These are phyloP conservation scores for Nilaparvata lugens DNA, from an alignment of 1,140 invertebrate genomes.

Conservation along the genomic window DNA sequence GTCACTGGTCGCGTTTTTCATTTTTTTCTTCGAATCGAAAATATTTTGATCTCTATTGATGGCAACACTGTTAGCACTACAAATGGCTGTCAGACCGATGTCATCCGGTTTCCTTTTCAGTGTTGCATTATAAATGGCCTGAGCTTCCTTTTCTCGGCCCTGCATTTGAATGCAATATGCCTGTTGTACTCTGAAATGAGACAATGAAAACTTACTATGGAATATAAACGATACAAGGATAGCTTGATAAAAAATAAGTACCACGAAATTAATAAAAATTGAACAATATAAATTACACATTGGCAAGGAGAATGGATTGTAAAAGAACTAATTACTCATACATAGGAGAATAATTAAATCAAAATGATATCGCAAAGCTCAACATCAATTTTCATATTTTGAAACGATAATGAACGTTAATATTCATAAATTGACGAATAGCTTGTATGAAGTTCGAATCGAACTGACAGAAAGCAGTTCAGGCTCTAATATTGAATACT, in stretches of 20 bases:
- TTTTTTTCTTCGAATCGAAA: conserved; percentile 94
- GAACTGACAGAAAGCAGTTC: too few relatives aligned
- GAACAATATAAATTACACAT: background rate
- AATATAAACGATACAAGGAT: background rate
- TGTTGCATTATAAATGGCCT: conserved; percentile 68
- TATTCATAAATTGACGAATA: too few relatives aligned
- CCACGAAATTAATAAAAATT: background rate
- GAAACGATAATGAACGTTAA: too few relatives aligned
- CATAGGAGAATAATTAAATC: too few relatives aligned
- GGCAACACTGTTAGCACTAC: conserved; percentile 87
- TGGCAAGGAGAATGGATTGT: too few relatives aligned
- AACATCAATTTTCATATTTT: too few relatives aligned
- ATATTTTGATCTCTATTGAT: conserved; percentile 92
- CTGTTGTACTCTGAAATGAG: conserved; percentile 62
- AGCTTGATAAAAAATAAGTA: background rate
- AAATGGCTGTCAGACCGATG: conserved; percentile 75
- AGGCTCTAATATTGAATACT: too few relatives aligned
- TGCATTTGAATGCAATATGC: conserved; percentile 80
- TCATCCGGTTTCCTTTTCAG: conserved; percentile 73
- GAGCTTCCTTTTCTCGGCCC: conserved; percentile 66
- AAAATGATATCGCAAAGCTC: too few relatives aligned
- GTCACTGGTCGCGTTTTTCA: conserved; percentile 79
- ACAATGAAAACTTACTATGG: too few relatives aligned
- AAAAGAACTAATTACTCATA: too few relatives aligned
- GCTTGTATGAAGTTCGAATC: too few relatives aligned